Evolutionary conservation across 30 jellyfish, hydroid and myxozoan species (phyloP), one percentile per base, ranked within the genome.

Genomic region (Aurelia aurita): DNA sequence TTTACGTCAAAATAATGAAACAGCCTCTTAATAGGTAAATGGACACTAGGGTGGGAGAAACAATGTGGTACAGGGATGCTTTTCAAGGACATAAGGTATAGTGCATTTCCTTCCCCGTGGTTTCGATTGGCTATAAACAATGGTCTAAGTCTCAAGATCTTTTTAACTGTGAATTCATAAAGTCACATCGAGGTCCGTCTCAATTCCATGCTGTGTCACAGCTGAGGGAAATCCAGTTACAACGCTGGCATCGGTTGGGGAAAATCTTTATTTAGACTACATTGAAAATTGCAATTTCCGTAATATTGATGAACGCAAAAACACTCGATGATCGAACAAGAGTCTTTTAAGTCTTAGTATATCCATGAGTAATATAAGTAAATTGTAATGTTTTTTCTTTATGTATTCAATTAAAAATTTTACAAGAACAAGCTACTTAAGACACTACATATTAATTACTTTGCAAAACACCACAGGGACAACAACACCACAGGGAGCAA

Each of bases 171-270:
- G 69, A 35, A 58, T 46, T 54, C 69, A 73, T 73, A 20, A 73
- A 73, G 25, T 73, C 83, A 57, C 69, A 64, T 53, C 91, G 85
- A 82, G 85, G 82, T 82, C 53, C 44, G 90, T 71, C 91, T 67
- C 85, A 35, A 29, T 23, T 54, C 47, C 91, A 54, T 34, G 85
- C 84, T 67, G 89, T 22, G 89, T 23, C 49, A 45, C 80, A 62
- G 91, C 91, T 82, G 71, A 23, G 75, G 14, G 63, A 25, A 47
- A 64, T 65, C 91, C 76, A 67, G 45, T 43, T 70, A 80, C 31
- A 80, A 51, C 74, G 70, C 20, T 57, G 58, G 27, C 67, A 39
- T 39, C 51, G 51, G 51, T 39, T 15, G 51, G 51, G 51, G 51
- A 39, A 39, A 39, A 39, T 39, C 51, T 39, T 39, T 39, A 39